Evolutionary conservation across 2,888 invertebrate genomes (phyloP).

Genomic region (Dryobotodes eremita): DNA sequence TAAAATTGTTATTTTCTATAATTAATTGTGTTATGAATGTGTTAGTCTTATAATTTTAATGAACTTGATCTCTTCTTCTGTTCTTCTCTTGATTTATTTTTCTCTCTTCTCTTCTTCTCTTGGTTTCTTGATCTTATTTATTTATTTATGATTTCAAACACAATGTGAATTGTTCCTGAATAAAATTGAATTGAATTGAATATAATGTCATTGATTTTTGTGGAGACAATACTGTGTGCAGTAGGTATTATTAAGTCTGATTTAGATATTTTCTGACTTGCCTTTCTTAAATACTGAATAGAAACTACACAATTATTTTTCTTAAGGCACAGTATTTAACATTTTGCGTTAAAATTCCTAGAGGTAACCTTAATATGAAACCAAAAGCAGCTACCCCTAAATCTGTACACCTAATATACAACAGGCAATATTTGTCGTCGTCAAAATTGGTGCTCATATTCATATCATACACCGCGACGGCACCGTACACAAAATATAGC

Average conservation of each 20-base stretch:
- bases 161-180: no score
- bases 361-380: conserved; percentile 14
- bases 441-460: conserved; percentile 54
- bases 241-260: not conserved
- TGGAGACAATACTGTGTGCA: no score
- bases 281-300: not conserved
- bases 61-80: no score
- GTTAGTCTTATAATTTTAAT: no score
- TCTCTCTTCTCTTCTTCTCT: no score
- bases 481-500: conserved; percentile 56
- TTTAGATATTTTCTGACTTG: not conserved
- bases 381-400: conserved; percentile 35
- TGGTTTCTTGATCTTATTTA: no score
- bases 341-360: not conserved
- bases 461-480: conserved; percentile 38
- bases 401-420: conserved; percentile 51
- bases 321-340: not conserved
- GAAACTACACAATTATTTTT: not conserved
- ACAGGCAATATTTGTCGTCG: conserved; percentile 55
- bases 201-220: not conserved
- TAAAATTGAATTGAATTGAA: no score
- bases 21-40: no score
- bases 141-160: no score
- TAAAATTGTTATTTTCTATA: no score
- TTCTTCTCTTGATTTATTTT: no score